Base-by-base conservation (phyloP, 1,140 invertebrate genomes). In the Aporrectodea caliginosa region DNA sequence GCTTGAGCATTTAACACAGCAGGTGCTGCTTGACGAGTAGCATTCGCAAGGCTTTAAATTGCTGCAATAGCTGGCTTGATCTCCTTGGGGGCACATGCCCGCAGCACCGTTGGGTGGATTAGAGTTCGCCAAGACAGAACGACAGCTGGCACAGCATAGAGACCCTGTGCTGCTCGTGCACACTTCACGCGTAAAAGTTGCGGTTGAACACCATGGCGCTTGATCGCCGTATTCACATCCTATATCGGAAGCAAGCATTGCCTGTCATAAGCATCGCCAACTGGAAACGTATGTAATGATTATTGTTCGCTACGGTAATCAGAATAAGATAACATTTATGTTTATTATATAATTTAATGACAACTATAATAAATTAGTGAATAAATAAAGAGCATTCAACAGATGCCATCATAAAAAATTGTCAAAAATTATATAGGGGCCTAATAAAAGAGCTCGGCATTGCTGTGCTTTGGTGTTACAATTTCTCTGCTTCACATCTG, bases 141-240 rank as follows among this genome's bases (percentile, higher is more conserved):
- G 6, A 27, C 70, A 72, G 14, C n/a, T 72, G 32, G 70, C 70
- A 27, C 70, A 72, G 70, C 70, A 72, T 27, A 6, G 70, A 6
- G 2, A 14, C 6, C n/a, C 70, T 6, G 70, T 72, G 27, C 6
- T 12, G 32, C 2, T 27, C 2, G 2, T 32, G 32, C 31, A 72
- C n/a, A 6, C 2, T 32, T 72, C 70, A 2, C 27, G 2, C 14
- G 70, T 12, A 27, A 29, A 14, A 2, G 32, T n/a, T 12, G 70
- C 27, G 6, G 70, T 32, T 2, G 2, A 12, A n/a, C 31, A 27
- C 70, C 31, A 29, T n/a, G n/a, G 70, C 70, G 43, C 43, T 22
- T 27, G n/a, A n/a, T 72, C 70, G 14, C 70, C 70, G 27, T 72
- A 72, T 27, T 72, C 70, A 27, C 70, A 72, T 29, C 70, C 70